Conservation (phyloP, 2,888 invertebrate species). For the Sceliomorpha sp. region DNA sequence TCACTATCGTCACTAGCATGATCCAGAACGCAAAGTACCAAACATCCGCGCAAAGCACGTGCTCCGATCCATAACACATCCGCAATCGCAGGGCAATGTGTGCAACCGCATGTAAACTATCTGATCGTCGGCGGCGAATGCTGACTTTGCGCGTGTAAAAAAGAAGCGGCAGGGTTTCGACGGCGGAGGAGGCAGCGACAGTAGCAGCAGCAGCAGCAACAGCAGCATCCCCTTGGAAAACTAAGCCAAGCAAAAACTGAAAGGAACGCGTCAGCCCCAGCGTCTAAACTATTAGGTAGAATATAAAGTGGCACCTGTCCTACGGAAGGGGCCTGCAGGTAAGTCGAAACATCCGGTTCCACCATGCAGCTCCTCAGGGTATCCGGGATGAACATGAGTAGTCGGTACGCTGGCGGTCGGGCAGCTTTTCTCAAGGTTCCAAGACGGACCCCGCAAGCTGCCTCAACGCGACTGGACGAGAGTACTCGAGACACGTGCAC, state of each 20-base stretch:
- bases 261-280: not conserved
- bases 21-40: too few relatives aligned
- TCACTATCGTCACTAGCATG: too few relatives aligned
- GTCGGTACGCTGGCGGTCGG: conserved; percentile 75
- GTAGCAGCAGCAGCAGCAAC: too few relatives aligned
- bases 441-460: conserved; percentile 63
- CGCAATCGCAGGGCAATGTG: too few relatives aligned
- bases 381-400: conserved; percentile 94
- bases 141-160: too few relatives aligned
- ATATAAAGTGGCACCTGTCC: conserved; percentile 87
- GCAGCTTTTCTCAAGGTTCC: conserved; percentile 29
- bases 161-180: too few relatives aligned
- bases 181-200: too few relatives aligned
- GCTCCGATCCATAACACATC: too few relatives aligned
- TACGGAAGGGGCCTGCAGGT: conserved; percentile 96
- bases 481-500: conserved; percentile 2
- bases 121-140: too few relatives aligned
- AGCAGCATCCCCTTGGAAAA: too few relatives aligned
- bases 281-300: conserved; percentile 13
- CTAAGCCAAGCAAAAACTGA: conserved; percentile 14
- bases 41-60: too few relatives aligned
- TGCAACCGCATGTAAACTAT: too few relatives aligned
- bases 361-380: conserved; percentile 96
- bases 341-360: conserved; percentile 96
- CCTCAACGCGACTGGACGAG: conserved; percentile 28